Evolutionary conservation across 2,888 invertebrate genomes (phyloP), one percentile per base, ranked within the genome.

Genomic region (Phaonia tiefii): DNA sequence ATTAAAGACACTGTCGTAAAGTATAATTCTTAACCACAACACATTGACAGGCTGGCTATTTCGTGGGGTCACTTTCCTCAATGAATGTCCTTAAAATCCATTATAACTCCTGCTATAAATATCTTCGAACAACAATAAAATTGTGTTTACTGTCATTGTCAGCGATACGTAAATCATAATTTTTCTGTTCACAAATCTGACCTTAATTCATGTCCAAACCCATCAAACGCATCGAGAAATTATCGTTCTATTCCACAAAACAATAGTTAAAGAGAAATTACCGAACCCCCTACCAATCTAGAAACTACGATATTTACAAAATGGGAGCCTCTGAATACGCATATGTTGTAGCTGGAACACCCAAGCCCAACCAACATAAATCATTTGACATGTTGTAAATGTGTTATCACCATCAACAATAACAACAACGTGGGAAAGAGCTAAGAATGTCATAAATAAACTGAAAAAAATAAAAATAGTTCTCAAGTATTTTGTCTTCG

Each of bases 191-290:
- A 63, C 42, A 63, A 22, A 42, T 63, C 42, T 63, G 63, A 63
- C 63, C 63, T 63, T 63, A 63, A 63, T 63, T 63, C 63, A 63
- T 13, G 17, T 63, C 42, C 42, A 31, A n/a, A 31, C 31, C 2
- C 25, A 25, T 31, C 2, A 58, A 15, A 60, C 37, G 7, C 25
- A 22, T 22, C 63, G 37, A 63, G 39, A 39, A 63, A 63, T 60
- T 60, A 63, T 63, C 63, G 63, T 63, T 63, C 63, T 42, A 63
- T 39, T 63, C 42, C 42, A n/a, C n/a, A n/a, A 7, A 42, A 63
- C 63, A 63, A 63, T 63, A 63, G 39, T 63, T 63, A 63, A 63
- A 63, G 63, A 63, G 63, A 63, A 63, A 63, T 63, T 63, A 60
- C 60, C 60, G 60, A 60, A 31, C 2, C 10, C 10, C n/a, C n/a